These are phyloP conservation scores for Melanerpes formicivorus DNA, from an alignment of 2,113 vertebrate genomes.

Conservation along the genomic window DNA sequence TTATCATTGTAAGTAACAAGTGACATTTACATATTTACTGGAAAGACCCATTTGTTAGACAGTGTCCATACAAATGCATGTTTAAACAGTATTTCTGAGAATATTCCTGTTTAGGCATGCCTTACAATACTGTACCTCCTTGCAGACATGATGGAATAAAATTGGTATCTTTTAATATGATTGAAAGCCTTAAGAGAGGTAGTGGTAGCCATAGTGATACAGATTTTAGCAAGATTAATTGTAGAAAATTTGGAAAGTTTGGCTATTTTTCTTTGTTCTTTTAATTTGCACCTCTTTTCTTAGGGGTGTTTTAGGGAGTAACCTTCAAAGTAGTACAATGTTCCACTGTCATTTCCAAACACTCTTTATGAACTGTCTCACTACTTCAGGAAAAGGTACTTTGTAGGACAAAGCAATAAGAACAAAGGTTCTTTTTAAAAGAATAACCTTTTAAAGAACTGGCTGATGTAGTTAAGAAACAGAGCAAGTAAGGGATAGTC, in stretches of 20 bases:
- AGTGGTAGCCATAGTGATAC: not conserved
- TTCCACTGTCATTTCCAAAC: not conserved
- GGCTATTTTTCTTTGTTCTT: not conserved
- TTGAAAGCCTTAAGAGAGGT: not conserved
- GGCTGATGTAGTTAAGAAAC: not conserved
- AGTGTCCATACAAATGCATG: not conserved
- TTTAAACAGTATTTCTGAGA: not conserved
- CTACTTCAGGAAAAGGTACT: not conserved
- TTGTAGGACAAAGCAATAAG: not conserved
- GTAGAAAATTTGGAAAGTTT: not conserved
- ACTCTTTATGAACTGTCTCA: not conserved
- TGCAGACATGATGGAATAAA: not conserved
- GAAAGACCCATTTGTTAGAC: not conserved
- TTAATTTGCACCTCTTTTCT: not conserved
- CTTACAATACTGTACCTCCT: not conserved
- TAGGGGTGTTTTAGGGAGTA: not conserved
- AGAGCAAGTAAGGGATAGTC: not conserved
- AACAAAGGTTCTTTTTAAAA: not conserved
- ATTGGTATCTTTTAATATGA: not conserved
- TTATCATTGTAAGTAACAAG: not conserved
- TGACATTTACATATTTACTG: not conserved
- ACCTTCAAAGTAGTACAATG: not conserved
- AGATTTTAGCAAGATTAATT: constrained; percentile 9
- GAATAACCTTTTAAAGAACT: not conserved
- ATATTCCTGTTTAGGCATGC: not conserved